Percentiles rank a stretch among this genome's conserved stretches.
These are phyloP conservation scores for Silurus asotus DNA, from an alignment of 2,113 vertebrate species.

Conservation along the genomic window DNA sequence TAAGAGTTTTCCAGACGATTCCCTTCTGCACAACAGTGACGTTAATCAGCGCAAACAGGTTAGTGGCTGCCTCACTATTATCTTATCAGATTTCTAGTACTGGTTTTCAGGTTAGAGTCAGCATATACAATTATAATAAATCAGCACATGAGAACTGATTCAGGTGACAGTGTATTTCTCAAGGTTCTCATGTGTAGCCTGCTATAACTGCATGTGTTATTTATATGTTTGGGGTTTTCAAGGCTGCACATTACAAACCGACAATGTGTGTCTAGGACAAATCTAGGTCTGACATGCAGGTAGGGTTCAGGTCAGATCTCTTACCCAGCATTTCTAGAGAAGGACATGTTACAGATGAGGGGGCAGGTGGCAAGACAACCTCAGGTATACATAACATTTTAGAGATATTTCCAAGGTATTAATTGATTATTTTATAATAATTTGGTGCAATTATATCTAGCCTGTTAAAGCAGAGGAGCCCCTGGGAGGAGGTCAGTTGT, in stretches of 20 bases:
- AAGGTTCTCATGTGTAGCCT: neutral
- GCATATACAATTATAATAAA: neutral
- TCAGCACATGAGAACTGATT: neutral
- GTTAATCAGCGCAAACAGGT: constrained; percentile 59
- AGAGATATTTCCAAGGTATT: neutral
- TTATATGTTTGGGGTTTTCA: neutral
- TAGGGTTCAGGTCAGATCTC: neutral
- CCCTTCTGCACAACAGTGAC: constrained; percentile 69
- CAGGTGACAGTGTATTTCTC: neutral
- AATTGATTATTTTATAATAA: neutral
- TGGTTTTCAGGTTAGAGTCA: neutral
- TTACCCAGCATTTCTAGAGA: neutral
- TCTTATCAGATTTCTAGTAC: neutral
- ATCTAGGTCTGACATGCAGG: neutral
- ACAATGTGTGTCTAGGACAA: neutral
- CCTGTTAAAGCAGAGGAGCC: neutral
- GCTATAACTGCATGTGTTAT: neutral
- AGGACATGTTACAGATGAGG: neutral
- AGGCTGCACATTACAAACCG: neutral
- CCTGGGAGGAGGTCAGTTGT: neutral
- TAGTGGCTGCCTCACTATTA: too few species aligned
- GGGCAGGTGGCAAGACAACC: neutral
- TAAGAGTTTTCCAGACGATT: constrained; percentile 80
- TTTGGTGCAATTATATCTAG: neutral
- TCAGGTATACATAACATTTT: neutral